phyloP scores from a whole-genome alignment of 2,797 vertebrate genomes.

The Coregonus suidteri region DNA sequence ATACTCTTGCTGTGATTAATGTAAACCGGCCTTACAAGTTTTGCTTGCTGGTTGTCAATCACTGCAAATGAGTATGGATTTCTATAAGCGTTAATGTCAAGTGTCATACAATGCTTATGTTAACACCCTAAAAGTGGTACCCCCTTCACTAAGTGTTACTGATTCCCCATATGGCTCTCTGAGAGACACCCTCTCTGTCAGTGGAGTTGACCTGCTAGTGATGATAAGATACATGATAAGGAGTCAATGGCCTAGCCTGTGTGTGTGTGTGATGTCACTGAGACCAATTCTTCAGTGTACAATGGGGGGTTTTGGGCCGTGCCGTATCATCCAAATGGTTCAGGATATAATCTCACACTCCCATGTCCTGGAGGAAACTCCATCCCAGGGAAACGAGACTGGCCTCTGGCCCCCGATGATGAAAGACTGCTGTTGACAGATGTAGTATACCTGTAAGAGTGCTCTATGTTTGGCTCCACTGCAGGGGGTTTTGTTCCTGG shows the following conservation, averaged over 20 bases:
- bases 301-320: neutral
- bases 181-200: conserved; percentile 24
- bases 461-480: conserved; percentile 66
- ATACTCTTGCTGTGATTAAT: conserved; percentile 24
- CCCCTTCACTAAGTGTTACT: conserved; percentile 60
- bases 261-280: conserved; percentile 13
- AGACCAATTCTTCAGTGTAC: conserved; percentile 42
- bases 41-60: conserved; percentile 29
- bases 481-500: conserved; percentile 45
- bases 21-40: conserved; percentile 22
- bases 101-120: conserved; percentile 64
- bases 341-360: conserved; percentile 53
- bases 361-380: conserved; percentile 68
- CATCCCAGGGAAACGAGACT: conserved; percentile 65
- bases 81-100: conserved; percentile 60
- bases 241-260: conserved; percentile 34
- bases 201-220: conserved; percentile 12
- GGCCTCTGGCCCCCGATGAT: conserved; percentile 68
- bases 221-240: conserved; percentile 64
- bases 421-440: conserved; percentile 73
- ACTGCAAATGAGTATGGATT: conserved; percentile 42
- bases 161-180: conserved; percentile 35
- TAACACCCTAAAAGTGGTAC: conserved; percentile 65
- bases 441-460: conserved; percentile 78
- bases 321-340: too few relatives aligned